Percentiles rank a stretch among this genome's conserved stretches.
Conservation (phyloP, 2,888 invertebrate species). For the Cataglyphis livida region DNA sequence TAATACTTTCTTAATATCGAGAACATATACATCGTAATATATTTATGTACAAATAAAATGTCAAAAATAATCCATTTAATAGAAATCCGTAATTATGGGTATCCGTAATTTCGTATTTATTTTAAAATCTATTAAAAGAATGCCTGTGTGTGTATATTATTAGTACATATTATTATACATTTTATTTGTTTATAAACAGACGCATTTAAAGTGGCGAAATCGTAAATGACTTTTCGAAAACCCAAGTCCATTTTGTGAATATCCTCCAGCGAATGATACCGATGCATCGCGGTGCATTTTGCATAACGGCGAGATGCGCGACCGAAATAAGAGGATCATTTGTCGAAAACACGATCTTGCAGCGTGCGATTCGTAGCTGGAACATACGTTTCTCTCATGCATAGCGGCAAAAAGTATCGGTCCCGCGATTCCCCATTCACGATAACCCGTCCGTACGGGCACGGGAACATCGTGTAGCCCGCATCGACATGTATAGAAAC, state of each 20-base stretch:
- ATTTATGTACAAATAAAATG: neutral
- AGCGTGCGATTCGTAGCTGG: conserved; percentile 42
- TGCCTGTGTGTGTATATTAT: neutral
- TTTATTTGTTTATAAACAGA: neutral
- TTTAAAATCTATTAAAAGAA: neutral
- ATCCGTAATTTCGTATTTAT: neutral
- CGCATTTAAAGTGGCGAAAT: neutral
- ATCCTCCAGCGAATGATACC: neutral
- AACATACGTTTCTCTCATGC: conserved; percentile 32
- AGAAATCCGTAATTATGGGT: neutral
- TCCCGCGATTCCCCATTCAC: conserved; percentile 66
- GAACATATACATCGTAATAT: neutral
- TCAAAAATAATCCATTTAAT: neutral
- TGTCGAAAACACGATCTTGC: conserved; percentile 61
- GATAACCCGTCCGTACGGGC: conserved; percentile 51
- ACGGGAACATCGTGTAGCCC: conserved; percentile 49
- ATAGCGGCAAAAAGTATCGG: conserved; percentile 21
- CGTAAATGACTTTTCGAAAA: neutral
- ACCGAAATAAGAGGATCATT: conserved; percentile 68
- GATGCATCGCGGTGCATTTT: conserved; percentile 39
- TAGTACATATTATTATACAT: neutral
- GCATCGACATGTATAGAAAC: conserved; percentile 63
- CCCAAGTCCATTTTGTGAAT: neutral
- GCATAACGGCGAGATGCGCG: neutral
- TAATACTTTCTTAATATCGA: neutral